phyloP scores from a whole-genome alignment of 2,113 vertebrate genomes.

The Pseudorasbora parva region DNA sequence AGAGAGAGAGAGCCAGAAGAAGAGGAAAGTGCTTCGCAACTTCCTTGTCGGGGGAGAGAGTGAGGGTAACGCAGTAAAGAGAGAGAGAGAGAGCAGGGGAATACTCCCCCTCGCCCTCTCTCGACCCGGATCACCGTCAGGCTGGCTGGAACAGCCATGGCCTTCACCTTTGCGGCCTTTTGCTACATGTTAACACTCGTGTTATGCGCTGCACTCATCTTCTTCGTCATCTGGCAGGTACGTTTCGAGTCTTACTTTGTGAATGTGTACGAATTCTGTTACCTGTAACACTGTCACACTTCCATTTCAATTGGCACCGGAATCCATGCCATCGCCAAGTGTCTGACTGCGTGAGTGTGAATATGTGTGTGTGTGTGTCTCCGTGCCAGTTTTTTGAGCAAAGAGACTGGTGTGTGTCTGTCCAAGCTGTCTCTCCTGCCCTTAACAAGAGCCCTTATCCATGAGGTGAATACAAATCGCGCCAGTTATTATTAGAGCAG shows the following conservation, averaged over 20 bases:
- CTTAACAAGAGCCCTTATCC: conserved; percentile 26
- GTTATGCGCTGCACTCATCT: conserved; percentile 93
- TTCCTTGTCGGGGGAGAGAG: conserved; percentile 30
- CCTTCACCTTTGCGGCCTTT: conserved; percentile 97
- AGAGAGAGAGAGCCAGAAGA: conserved; percentile 24
- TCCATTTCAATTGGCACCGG: conserved; percentile 7
- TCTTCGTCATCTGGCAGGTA: conserved; percentile 98
- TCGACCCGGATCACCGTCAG: conserved; percentile 61
- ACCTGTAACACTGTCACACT: conserved; percentile 23
- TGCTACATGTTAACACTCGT: conserved; percentile 98
- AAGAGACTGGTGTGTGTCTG: conserved; percentile 31
- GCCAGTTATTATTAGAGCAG: conserved; percentile 30
- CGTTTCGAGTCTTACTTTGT: conserved; percentile 67
- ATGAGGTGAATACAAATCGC: conserved; percentile 36
- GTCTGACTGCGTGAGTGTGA: conserved; percentile 43
- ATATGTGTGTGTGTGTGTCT: conserved; percentile 15
- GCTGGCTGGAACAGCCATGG: conserved; percentile 83
- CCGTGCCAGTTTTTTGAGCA: conserved; percentile 17
- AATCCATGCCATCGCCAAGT: conserved; percentile 10
- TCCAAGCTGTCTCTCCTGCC: conserved; percentile 29
- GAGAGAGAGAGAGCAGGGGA: conserved; percentile 53
- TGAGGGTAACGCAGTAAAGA: not conserved
- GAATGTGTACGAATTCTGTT: conserved; percentile 16
- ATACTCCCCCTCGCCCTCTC: conserved; percentile 59
- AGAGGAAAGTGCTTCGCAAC: conserved; percentile 16